Evolutionary conservation across 2,113 vertebrate species (phyloP).

Genomic region (Grallaria varia): DNA sequence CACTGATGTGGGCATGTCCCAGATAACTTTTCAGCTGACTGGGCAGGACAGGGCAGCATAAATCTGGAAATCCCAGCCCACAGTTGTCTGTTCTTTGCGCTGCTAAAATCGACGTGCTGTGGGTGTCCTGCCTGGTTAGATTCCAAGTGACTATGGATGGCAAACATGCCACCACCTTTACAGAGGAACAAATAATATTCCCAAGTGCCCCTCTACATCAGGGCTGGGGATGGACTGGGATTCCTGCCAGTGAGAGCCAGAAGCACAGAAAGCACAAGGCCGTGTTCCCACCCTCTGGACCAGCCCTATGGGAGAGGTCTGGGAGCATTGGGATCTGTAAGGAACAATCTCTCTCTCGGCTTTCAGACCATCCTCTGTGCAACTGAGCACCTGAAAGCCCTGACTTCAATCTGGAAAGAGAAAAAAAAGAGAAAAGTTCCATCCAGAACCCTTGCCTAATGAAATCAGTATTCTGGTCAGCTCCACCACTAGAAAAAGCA

Average conservation of each 20-base stretch:
- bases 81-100: neutral
- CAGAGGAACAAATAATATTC: neutral
- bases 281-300: neutral
- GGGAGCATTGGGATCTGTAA: fast-evolving
- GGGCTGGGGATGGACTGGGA: neutral
- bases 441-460: neutral
- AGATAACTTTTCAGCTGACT: neutral
- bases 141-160: neutral
- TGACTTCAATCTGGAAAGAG: neutral
- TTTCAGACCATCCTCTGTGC: neutral
- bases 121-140: neutral
- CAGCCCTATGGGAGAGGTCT: neutral
- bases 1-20: neutral
- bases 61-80: neutral
- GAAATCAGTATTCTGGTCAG: conserved; percentile 40
- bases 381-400: neutral
- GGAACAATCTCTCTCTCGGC: neutral
- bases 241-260: neutral
- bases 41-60: neutral
- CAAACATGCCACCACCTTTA: fast-evolving
- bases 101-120: neutral
- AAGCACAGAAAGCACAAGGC: fast-evolving
- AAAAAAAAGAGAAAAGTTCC: neutral
- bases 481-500: neutral
- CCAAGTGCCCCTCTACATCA: neutral